Base-by-base conservation (phyloP, 2,888 invertebrate genomes). In the Ditylenchus weischeri region DNA sequence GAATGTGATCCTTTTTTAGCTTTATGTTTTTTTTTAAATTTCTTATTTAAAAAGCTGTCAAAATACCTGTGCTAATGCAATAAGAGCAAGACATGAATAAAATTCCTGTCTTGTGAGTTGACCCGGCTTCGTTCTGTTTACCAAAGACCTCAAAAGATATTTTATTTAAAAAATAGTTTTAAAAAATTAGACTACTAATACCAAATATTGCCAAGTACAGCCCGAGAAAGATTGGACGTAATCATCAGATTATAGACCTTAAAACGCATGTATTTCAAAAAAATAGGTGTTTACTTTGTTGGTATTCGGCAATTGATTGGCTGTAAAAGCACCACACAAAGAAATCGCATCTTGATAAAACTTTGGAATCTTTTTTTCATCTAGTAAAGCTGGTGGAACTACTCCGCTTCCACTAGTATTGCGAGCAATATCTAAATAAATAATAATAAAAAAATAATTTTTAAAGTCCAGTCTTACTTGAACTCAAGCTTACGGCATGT, bases 181-280 rank as follows among this genome's bases (percentile, higher is more conserved):
- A 8, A 8, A 10, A 10, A 23, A 29, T 18, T 54, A 21, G 1
- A 54, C 10, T 58, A 84, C 84, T 69, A 86, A 8, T 79, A 78
- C 86, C 86, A 86, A 36, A 87, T 83, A 66, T 84, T 80, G 7
- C 86, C 85, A 19, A 86, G 77, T 21, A 82, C 76, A 63, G 85
- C 84, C 48, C 84, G 81, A 1, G 84, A 79, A 54, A 86, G 74
- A 0, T 84, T 84, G 71, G 85, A 85, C 59, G 85, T 78, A 43
- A 85, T 72, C 66, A 86, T 78, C 48, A 86, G 80, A 15, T 85
- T 84, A 76, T 86, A 86, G n/a, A 86, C 79, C 68, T 83, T 70
- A 69, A 71, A 29, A 36, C 2, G 5, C 29, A 29, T 29, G 2
- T 29, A 4, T 29, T 2, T 29, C 2, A 29, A 29, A 29, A 18